phyloP scores from a whole-genome alignment of 2,888 invertebrate genomes.

The Drosophila mulleri region DNA sequence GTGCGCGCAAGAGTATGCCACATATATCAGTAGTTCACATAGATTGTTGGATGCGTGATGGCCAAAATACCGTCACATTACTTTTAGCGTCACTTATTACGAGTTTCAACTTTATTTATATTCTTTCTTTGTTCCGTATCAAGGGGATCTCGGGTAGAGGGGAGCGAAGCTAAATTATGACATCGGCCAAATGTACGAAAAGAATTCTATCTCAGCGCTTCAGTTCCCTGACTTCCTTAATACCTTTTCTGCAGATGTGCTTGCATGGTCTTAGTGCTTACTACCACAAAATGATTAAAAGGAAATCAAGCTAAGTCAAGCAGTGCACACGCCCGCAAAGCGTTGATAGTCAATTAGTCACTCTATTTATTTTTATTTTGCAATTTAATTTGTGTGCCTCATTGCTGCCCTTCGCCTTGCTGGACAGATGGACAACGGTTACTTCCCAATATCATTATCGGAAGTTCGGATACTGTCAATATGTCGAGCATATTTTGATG shows the following conservation, averaged over 20 bases:
- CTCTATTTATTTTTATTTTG: neutral
- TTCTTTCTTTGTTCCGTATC: neutral
- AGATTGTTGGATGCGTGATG: neutral
- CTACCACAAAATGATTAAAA: neutral
- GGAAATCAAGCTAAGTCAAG: neutral
- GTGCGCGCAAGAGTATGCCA: neutral
- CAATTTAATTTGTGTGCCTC: neutral
- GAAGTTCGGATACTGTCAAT: neutral
- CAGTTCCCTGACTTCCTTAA: neutral
- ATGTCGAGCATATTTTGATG: conserved; percentile 1
- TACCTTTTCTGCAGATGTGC: neutral
- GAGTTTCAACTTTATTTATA: neutral
- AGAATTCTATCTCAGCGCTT: neutral
- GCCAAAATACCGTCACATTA: conserved; percentile 5
- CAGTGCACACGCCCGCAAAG: neutral
- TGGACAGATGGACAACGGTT: neutral
- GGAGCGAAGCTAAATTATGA: neutral
- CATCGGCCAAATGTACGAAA: neutral
- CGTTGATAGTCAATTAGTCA: neutral
- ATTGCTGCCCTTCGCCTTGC: neutral
- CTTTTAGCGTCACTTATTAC: conserved; percentile 1
- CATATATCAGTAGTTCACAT: neutral
- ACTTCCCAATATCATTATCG: neutral
- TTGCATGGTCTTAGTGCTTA: no score
- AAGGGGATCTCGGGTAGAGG: neutral